Conservation (phyloP, 2,113 vertebrate genomes). For the Paramormyrops kingsleyae region DNA sequence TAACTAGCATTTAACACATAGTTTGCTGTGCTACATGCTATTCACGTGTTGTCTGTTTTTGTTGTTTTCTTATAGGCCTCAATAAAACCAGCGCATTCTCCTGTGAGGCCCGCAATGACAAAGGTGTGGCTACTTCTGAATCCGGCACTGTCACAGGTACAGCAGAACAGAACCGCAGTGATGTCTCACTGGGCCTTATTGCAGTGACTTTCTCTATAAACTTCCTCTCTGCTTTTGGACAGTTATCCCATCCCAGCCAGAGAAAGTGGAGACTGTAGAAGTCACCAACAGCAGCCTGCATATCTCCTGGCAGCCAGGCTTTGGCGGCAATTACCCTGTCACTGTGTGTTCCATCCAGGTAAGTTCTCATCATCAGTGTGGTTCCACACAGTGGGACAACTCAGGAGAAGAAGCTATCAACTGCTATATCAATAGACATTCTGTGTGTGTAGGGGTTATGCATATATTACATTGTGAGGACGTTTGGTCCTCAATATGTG, state of each 20-base stretch:
- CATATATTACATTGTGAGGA: background rate
- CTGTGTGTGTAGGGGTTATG: background rate
- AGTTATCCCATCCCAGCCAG: conserved; percentile 71
- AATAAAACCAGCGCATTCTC: conserved; percentile 75
- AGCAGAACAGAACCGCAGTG: background rate
- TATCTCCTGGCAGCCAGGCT: conserved; percentile 68
- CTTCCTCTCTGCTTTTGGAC: background rate
- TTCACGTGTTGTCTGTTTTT: background rate
- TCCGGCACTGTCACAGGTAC: conserved; percentile 73
- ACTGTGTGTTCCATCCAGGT: conserved; percentile 74
- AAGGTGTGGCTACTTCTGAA: conserved; percentile 75
- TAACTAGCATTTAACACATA: background rate
- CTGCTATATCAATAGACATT: background rate
- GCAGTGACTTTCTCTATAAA: background rate
- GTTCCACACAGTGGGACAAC: background rate
- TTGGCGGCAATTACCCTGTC: conserved; percentile 66
- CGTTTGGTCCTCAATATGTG: background rate
- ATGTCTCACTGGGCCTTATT: background rate
- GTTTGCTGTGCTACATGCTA: background rate
- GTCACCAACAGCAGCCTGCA: conserved; percentile 52
- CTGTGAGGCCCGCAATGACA: conserved; percentile 78
- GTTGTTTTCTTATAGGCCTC: conserved; percentile 54
- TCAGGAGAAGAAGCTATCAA: background rate
- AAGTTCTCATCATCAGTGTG: conserved; percentile 27
- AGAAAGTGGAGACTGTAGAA: conserved; percentile 48